Percentiles rank a stretch among this genome's conserved stretches.
phyloP scores from a whole-genome alignment of 1,140 invertebrate species.

The Hesperophylax magnus region DNA sequence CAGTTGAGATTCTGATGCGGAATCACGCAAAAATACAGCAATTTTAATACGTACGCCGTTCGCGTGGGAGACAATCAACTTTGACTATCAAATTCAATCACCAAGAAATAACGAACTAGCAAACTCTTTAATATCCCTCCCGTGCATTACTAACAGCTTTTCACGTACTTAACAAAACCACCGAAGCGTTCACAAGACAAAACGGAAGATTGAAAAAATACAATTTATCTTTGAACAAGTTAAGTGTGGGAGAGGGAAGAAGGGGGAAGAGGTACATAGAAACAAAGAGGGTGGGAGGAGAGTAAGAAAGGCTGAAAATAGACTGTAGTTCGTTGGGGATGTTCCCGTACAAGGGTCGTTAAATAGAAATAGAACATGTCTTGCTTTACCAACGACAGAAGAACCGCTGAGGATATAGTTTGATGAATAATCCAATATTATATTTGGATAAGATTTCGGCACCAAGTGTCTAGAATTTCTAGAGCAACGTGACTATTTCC shows the following conservation, averaged over 20 bases:
- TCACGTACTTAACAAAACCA: not conserved
- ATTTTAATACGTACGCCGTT: too few relatives aligned
- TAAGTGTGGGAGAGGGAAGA: not conserved
- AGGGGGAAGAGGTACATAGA: not conserved
- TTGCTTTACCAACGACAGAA: too few relatives aligned
- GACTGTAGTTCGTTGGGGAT: constrained; percentile 5
- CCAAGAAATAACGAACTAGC: too few relatives aligned
- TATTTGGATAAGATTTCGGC: too few relatives aligned
- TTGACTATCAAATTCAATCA: too few relatives aligned
- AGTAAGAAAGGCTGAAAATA: not conserved
- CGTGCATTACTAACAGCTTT: not conserved
- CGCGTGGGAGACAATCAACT: too few relatives aligned
- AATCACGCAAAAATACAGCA: too few relatives aligned
- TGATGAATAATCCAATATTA: too few relatives aligned
- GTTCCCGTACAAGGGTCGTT: not conserved
- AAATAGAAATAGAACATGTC: not conserved
- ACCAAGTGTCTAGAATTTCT: too few relatives aligned
- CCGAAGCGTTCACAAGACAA: constrained; percentile 11
- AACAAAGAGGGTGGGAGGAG: not conserved
- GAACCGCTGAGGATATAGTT: too few relatives aligned
- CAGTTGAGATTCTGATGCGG: too few relatives aligned
- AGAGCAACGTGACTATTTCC: too few relatives aligned
- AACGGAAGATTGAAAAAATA: constrained; percentile 12
- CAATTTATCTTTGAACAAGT: not conserved
- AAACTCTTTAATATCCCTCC: not conserved